These are phyloP conservation scores for Carettochelys insculpta DNA, from an alignment of 2,113 vertebrate species.

Conservation along the genomic window DNA sequence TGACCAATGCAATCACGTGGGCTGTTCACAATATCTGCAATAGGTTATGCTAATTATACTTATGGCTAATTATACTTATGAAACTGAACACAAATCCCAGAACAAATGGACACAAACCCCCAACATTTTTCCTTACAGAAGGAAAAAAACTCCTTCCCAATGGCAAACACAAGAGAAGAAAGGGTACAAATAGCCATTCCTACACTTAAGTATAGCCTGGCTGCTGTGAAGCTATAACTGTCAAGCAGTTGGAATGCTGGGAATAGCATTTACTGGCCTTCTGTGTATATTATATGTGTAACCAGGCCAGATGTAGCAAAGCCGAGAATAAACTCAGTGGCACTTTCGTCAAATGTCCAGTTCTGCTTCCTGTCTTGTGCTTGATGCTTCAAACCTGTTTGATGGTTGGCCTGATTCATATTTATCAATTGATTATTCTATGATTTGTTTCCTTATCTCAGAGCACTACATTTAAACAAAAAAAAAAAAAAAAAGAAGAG, in stretches of 20 bases:
- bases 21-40: not conserved
- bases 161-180: not conserved
- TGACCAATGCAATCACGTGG: fast-evolving
- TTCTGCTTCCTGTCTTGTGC: not conserved
- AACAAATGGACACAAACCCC: not conserved
- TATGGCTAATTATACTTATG: too few relatives aligned
- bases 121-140: not conserved
- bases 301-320: fast-evolving
- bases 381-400: not conserved
- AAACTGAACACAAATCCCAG: not conserved
- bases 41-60: fast-evolving
- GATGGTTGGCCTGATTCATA: not conserved
- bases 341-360: conserved; percentile 37
- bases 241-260: fast-evolving
- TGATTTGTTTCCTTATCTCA: not conserved
- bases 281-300: not conserved
- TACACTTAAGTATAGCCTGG: not conserved
- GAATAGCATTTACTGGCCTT: conserved; percentile 14
- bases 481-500: too few relatives aligned
- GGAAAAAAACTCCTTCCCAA: not conserved
- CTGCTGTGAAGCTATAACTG: fast-evolving
- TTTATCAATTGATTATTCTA: not conserved
- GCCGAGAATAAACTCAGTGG: conserved; percentile 8
- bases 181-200: not conserved
- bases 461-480: not conserved